Evolutionary conservation across 2,888 invertebrate genomes (phyloP), one percentile per base, ranked within the genome.

Genomic region (Yponomeuta sedellus): DNA sequence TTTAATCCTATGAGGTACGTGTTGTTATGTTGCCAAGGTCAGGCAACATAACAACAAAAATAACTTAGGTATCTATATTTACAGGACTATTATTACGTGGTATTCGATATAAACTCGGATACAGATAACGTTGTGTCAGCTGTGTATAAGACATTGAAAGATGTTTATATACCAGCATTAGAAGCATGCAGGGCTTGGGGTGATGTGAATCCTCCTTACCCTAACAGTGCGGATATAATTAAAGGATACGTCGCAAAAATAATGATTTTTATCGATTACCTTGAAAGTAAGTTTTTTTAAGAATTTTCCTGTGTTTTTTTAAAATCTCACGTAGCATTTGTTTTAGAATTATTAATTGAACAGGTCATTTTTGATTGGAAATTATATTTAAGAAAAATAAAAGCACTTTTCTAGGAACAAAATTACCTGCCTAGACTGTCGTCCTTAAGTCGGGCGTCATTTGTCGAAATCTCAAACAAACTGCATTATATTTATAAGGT

Each of bases 101-200:
- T 74, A 22, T 82, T 91, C 68, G 78, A 88, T 68, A 79, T 87
- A 69, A 78, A 81, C 65, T 84, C 81, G 72, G 85, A 88, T 62
- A 82, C 76, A 10, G 87, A 83, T 66, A 88, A 91, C 71, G 83
- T 88, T 0, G 90, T 91, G 2, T 90, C 90, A n/a, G 89, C 80
- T 12, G 80, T 88, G 66, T 88, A 72, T 73, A 86, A 79, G 58
- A 85, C 83, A 0, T 74, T 91, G 79, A 67, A 68, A 1, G 71
- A 73, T 16, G 82, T 85, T 1, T 88, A 87, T 64, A 69, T 89
- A 3, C 86, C 85, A 0, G 85, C 89, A 1, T 67, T 91, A 19
- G 72, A 77, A 64, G 74, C 68, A 3, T 89, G 88, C 68, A 77
- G 80, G 67, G 84, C 79, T 1, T 91, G 91, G 91, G 91, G 91